phyloP scores from a whole-genome alignment of 2,797 vertebrate genomes.

The Prunella strophiata region DNA sequence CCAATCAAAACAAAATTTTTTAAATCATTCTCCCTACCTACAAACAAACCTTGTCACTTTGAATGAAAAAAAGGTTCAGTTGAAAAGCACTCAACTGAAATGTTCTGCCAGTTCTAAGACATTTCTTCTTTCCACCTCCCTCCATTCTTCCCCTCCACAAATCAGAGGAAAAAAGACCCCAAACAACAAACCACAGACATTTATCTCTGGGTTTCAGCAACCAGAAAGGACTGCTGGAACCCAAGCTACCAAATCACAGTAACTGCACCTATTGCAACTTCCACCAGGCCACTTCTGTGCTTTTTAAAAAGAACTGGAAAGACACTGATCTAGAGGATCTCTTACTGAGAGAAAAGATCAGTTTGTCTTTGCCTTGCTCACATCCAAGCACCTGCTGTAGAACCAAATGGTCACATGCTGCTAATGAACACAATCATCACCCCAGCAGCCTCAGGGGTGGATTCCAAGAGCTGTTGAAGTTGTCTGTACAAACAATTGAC shows the following conservation, averaged over 20 bases:
- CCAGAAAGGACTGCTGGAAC: not conserved
- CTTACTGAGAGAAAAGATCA: not conserved
- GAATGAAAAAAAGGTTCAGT: not conserved
- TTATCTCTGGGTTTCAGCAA: not conserved
- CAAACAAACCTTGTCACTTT: not conserved
- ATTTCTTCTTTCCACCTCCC: not conserved
- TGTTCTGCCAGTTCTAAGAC: not conserved
- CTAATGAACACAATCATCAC: not conserved
- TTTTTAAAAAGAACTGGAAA: not conserved
- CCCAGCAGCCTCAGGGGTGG: not conserved
- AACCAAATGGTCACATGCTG: not conserved
- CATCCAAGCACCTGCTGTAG: not conserved
- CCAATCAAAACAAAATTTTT: not conserved
- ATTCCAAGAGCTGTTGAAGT: not conserved
- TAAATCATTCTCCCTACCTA: not conserved
- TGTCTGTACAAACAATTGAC: not conserved
- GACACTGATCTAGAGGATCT: not conserved
- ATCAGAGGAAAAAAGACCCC: not conserved
- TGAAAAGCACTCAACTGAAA: not conserved
- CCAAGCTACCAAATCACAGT: not conserved
- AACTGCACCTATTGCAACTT: not conserved
- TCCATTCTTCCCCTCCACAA: fast-evolving
- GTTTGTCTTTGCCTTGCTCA: not conserved
- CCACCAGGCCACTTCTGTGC: not conserved
- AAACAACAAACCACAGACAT: not conserved